Base-by-base conservation (phyloP, 1,140 invertebrate genomes). In the Pseudomyrmex gracilis region DNA sequence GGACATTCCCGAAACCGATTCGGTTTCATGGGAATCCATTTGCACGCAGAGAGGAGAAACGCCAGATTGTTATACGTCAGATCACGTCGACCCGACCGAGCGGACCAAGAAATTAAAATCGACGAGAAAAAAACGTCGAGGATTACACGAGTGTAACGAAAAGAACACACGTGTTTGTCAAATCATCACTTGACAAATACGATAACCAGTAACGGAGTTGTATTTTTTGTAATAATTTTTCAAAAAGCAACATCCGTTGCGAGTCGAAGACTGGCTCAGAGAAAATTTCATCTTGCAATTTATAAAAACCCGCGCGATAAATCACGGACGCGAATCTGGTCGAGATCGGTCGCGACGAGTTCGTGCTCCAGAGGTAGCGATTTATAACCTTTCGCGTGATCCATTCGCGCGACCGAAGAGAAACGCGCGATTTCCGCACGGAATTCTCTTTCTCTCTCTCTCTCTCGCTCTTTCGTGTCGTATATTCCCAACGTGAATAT, bases 381-480 rank as follows among this genome's bases (percentile, higher is more conserved):
- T 85, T 84, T 78, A 86, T 89, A 89, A 86, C 84, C 87, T 88
- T 78, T 89, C 43, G 51, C 13, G 13, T 13, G 12, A 34, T 7
- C 5, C 34, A 34, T 34, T 34, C 47, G 49, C 13, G 4, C 12
- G 12, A 10, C 47, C 47, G 49, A 12, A 51, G n/a, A 34, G 49
- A 66, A 15, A 12, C 45, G 34, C 34, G 63, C 49, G 15, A 80
- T 24, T 17, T 34, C 24, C 15, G 34, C 5, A 20, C 22, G 49
- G 2, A 10, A 10, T 51, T 45, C 7, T 53, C 2, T 12, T 13
- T 20, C 1, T 5, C 24, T 57, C 7, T 70, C 34, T 71, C 10
- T 17, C 15, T 15, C 17, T 24, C 1, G n/a, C n/a, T 9, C 45
- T 20, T 12, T 53, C 15, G 22, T 17, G n/a, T 24, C 34, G 34